Conservation (phyloP, 1,140 invertebrate species). For the Drosophila watanabei region DNA sequence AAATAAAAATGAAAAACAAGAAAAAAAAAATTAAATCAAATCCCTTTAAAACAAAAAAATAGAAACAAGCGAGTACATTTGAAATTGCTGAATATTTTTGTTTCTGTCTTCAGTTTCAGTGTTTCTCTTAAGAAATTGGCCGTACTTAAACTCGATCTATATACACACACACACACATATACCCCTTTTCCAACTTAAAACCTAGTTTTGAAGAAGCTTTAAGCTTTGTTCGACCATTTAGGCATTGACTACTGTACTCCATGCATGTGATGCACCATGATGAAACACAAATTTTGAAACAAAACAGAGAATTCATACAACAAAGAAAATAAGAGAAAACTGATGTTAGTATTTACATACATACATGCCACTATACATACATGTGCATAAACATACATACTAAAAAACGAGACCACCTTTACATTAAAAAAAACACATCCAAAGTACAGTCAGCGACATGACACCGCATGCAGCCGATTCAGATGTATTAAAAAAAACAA, state of each 20-base stretch:
- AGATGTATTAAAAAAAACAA: slow-evolving; percentile 40
- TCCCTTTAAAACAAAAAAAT: slow-evolving; percentile 8
- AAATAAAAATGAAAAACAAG: slow-evolving; percentile 35
- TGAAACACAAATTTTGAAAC: slow-evolving; percentile 48
- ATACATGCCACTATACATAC: slow-evolving; percentile 47
- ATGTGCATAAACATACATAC: slow-evolving; percentile 44
- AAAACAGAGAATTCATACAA: slow-evolving; percentile 24
- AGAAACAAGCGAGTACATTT: slow-evolving; percentile 3
- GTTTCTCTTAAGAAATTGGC: slow-evolving; percentile 30
- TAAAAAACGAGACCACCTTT: slow-evolving; percentile 50
- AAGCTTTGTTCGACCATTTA: slow-evolving; percentile 52
- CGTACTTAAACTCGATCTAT: slow-evolving; percentile 34
- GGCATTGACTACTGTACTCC: slow-evolving; percentile 53
- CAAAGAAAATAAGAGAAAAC: slow-evolving; percentile 11
- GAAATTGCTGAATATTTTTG: slow-evolving; percentile 26
- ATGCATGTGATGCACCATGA: slow-evolving; percentile 50
- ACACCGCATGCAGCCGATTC: slow-evolving; percentile 39
- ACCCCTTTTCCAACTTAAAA: slow-evolving; percentile 35
- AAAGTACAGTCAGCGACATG: slow-evolving; percentile 47
- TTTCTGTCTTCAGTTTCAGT: slow-evolving; percentile 26
- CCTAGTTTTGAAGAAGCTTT: slow-evolving; percentile 43
- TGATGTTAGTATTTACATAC: slow-evolving; percentile 55
- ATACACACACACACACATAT: slow-evolving; percentile 3
- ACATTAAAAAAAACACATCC: slow-evolving; percentile 47
- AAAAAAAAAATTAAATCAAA: slow-evolving; percentile 25